Conservation (phyloP, 2,888 invertebrate species). For the Drosophila greeni region DNA sequence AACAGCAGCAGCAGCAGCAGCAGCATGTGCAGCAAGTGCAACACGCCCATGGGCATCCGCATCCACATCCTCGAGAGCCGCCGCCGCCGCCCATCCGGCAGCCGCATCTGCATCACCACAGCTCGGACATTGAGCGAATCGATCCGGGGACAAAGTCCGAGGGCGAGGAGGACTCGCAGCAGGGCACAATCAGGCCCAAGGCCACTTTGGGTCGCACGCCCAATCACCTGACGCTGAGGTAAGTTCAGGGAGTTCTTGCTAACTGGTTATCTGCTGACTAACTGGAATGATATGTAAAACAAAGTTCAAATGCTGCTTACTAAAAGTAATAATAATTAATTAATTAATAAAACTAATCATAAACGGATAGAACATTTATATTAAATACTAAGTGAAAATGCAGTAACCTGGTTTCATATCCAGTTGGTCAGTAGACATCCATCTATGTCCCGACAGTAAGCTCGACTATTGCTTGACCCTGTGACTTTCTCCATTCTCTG, state of each 20-base stretch:
- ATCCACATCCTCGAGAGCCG: slow-evolving; percentile 70
- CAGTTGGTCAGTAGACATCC: slow-evolving; percentile 10
- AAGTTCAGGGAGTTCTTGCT: slow-evolving; percentile 42
- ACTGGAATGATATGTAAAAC: slow-evolving; percentile 13
- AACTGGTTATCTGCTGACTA: slow-evolving; percentile 30
- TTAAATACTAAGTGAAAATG: neutral
- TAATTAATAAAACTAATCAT: neutral
- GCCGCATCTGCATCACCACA: slow-evolving; percentile 79
- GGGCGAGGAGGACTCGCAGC: slow-evolving; percentile 88
- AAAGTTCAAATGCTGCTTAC: neutral
- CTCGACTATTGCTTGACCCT: slow-evolving; percentile 67
- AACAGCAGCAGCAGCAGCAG: slow-evolving; percentile 49
- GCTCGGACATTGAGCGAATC: slow-evolving; percentile 80
- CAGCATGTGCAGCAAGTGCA: slow-evolving; percentile 33
- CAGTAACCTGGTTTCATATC: neutral
- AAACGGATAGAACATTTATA: neutral
- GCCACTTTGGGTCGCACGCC: slow-evolving; percentile 91
- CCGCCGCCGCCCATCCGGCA: slow-evolving; percentile 72
- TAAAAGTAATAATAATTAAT: neutral
- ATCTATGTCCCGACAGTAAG: slow-evolving; percentile 1
- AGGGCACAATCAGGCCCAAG: slow-evolving; percentile 83
- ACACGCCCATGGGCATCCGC: slow-evolving; percentile 53
- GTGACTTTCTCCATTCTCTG: slow-evolving; percentile 22
- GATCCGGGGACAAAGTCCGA: slow-evolving; percentile 91
- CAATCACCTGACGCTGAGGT: slow-evolving; percentile 94